Evolutionary conservation across 2,797 vertebrate species (phyloP).

Genomic region (Aeoliscus strigatus): DNA sequence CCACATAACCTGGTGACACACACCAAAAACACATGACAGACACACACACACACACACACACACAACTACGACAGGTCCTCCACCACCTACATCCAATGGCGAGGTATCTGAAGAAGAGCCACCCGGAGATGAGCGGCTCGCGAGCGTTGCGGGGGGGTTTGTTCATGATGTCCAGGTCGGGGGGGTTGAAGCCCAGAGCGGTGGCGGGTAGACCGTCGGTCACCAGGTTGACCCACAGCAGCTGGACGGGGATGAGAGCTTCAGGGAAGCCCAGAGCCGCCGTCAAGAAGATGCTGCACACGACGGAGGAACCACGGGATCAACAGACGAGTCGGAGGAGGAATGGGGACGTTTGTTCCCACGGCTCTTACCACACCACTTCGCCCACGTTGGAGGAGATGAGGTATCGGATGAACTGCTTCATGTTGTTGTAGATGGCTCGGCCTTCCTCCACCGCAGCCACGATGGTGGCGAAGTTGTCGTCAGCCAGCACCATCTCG

Average conservation of each 20-base stretch:
- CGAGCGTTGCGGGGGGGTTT: conserved; percentile 92
- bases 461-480: conserved; percentile 97
- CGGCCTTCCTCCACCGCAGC: conserved; percentile 95
- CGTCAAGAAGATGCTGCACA: conserved; percentile 96
- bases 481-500: conserved; percentile 96
- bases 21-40: too few relatives aligned
- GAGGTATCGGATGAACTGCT: conserved; percentile 98
- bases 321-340: too few relatives aligned
- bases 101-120: conserved; percentile 98
- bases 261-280: conserved; percentile 96
- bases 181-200: conserved; percentile 95
- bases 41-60: too few relatives aligned
- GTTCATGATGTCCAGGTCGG: conserved; percentile 96
- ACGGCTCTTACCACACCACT: conserved; percentile 90
- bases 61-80: too few relatives aligned
- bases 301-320: too few relatives aligned
- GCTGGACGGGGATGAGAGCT: conserved; percentile 94
- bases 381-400: conserved; percentile 98
- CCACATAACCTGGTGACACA: conserved; percentile 94
- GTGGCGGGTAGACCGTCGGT: conserved; percentile 96
- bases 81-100: conserved; percentile 86
- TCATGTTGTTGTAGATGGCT: conserved; percentile 99
- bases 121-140: conserved; percentile 93
- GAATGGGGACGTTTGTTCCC: too few relatives aligned
- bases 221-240: conserved; percentile 97